Base-by-base conservation (phyloP, 2,888 invertebrate genomes). In the Spialia ferax region DNA sequence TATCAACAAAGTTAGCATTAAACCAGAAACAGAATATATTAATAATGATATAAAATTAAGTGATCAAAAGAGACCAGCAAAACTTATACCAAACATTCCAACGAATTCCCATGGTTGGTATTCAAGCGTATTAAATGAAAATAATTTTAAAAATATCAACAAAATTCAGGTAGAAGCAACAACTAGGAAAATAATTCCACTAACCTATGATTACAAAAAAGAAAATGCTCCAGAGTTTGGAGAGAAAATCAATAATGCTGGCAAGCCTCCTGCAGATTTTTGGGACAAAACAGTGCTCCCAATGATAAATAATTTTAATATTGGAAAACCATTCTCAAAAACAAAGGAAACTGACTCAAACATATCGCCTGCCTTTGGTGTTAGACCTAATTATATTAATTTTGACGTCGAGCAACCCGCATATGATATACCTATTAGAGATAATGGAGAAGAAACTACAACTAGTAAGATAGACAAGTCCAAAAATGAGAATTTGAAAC, bases 81-180 rank as follows among this genome's bases (percentile, higher is more conserved):
- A 91, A 73, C 72, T 87, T n/a, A 88, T 87, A 72, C 88, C 89
- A 54, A 89, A 89, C 72, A 80, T 87, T 69, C 84, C 88, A 48
- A 91, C 89, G 0, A 93, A 93, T 68, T 93, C 93, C 18, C 93
- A 93, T 74, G 92, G 93, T 26, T 93, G 93, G 93, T 92, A 92
- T 76, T 90, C 93, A 1, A 91, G 88, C 72, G 77, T 86, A 7
- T 72, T 85, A 2, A 86, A 88, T 73, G 88, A 89, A 73, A 85
- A 77, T 67, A 77, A 75, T 71, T 73, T 83, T 6, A 81, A 86
- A 66, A 86, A 86, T 65, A 80, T 92, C 7, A 88, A 84, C 72
- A 87, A 87, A 35, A 83, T 90, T 29, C 87, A 88, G 70, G 72
- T 89, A 18, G 93, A 94, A 76, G 81, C 78, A 7, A 89, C 92